A percentile compares a stretch with the other conserved stretches of the same genome.
Conservation (phyloP, 2,113 vertebrate genomes). For the Alligator sinensis region DNA sequence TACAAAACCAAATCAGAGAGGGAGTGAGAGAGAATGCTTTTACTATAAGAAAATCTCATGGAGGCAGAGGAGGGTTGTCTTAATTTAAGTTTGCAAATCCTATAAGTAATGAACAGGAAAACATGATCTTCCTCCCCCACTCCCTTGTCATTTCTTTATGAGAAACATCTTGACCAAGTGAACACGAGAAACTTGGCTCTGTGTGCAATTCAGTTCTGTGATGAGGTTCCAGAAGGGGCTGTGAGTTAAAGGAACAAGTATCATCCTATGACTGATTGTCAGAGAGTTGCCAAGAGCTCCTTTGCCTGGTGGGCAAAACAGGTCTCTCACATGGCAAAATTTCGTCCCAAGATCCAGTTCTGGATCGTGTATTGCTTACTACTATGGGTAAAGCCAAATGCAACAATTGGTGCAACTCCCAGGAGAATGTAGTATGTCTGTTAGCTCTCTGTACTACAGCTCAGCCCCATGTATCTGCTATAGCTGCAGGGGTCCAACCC, state of each 20-base stretch:
- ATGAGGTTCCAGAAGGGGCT: background rate
- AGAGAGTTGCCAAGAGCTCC: background rate
- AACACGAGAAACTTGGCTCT: rapidly evolving
- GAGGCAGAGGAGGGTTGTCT: background rate
- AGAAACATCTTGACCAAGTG: background rate
- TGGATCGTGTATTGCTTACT: background rate
- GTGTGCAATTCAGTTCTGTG: rapidly evolving
- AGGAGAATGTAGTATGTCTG: background rate
- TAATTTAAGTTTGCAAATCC: background rate
- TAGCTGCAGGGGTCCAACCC: background rate
- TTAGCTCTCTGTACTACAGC: background rate
- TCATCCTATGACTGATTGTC: rapidly evolving
- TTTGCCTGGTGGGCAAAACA: background rate
- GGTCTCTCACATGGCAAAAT: background rate
- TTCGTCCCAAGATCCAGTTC: background rate
- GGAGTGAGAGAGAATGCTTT: background rate
- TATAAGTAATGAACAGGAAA: slow-evolving; percentile 8
- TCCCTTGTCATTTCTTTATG: background rate
- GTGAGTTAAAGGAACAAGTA: background rate
- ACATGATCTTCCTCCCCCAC: background rate
- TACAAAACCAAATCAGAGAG: background rate
- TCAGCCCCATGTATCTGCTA: background rate
- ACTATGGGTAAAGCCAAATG: background rate
- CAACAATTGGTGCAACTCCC: background rate
- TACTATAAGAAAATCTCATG: background rate